phyloP scores from a whole-genome alignment of 2,888 invertebrate genomes.

The Eristalis pertinax region DNA sequence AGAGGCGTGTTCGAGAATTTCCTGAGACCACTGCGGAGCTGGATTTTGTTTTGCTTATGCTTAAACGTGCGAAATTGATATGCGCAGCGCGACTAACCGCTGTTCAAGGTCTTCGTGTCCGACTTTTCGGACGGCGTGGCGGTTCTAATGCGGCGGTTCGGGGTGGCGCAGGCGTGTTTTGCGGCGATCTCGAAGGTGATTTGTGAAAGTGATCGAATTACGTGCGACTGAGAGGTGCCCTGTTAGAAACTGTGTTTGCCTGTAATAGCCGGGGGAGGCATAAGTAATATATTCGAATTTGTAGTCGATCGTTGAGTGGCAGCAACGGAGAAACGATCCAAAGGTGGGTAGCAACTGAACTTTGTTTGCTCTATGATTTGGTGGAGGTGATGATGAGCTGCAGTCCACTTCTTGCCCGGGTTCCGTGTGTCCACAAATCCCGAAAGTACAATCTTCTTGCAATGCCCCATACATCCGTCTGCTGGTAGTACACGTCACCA shows the following conservation, averaged over 20 bases:
- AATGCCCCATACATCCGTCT: no score
- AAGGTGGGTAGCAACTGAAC: no score
- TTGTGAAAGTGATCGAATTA: not conserved
- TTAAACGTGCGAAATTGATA: not conserved
- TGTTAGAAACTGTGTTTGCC: not conserved
- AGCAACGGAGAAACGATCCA: no score
- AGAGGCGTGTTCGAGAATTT: constrained; percentile 21
- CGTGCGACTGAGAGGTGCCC: not conserved
- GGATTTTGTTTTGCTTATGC: not conserved
- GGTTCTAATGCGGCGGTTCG: not conserved
- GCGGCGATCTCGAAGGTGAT: not conserved
- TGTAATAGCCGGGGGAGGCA: not conserved
- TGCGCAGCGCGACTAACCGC: not conserved
- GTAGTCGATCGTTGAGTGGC: no score
- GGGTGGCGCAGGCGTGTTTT: not conserved
- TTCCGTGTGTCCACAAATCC: no score
- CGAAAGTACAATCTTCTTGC: no score
- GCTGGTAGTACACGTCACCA: no score
- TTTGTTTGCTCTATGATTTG: no score
- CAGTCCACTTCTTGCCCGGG: no score
- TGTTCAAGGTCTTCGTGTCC: not conserved
- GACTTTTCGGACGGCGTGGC: not conserved
- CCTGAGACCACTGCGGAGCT: not conserved
- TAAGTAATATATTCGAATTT: no score
- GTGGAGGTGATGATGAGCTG: no score